Conservation (phyloP, 2,797 vertebrate genomes). For the Dermochelys coriacea region DNA sequence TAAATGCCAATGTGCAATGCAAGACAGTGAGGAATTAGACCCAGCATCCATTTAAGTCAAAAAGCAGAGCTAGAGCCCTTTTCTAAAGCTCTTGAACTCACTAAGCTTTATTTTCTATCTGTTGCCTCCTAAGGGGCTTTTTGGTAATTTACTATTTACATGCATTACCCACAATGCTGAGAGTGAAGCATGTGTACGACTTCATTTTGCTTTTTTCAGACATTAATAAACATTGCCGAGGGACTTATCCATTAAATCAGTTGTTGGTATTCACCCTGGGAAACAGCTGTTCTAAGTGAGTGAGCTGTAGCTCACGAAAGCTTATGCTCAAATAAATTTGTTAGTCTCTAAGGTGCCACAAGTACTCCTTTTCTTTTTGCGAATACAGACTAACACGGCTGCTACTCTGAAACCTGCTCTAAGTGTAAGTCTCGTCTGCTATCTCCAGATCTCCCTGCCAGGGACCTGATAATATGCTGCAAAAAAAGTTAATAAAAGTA, state of each 20-base stretch:
- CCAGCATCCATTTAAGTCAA: background rate
- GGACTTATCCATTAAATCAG: background rate
- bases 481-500: conserved; percentile 52
- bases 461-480: background rate
- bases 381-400: too few relatives aligned
- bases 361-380: too few relatives aligned
- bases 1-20: conserved; percentile 10
- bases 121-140: background rate
- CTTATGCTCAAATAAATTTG: too few relatives aligned
- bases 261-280: background rate
- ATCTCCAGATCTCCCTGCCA: background rate
- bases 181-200: background rate
- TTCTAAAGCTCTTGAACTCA: background rate
- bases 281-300: background rate
- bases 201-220: conserved; percentile 31
- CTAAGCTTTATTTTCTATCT: background rate
- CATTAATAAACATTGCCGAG: background rate
- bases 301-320: too few relatives aligned
- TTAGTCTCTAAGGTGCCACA: too few relatives aligned
- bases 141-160: background rate
- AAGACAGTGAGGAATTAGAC: rapidly evolving
- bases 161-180: background rate
- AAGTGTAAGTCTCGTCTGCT: conserved; percentile 9
- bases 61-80: background rate
- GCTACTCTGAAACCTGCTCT: too few relatives aligned